A percentile compares a stretch with the other conserved stretches of the same genome.
These are phyloP conservation scores for Philaenus spumarius DNA, from an alignment of 1,140 invertebrate species.

Conservation along the genomic window DNA sequence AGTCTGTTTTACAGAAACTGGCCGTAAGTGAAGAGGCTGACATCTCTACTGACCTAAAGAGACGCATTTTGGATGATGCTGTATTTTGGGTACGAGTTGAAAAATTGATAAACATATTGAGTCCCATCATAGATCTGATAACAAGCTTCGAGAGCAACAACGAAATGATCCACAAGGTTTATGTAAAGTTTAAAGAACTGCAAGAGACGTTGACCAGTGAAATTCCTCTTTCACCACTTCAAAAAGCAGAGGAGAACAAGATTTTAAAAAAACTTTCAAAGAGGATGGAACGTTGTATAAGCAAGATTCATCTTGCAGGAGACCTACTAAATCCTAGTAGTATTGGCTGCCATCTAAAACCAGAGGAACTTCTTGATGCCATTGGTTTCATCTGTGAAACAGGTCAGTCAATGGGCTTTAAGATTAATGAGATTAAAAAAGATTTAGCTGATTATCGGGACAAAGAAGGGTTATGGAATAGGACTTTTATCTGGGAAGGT, in stretches of 20 bases:
- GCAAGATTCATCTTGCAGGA: not conserved
- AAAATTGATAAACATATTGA: slow-evolving; percentile 13
- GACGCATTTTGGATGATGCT: slow-evolving; percentile 13
- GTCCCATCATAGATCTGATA: slow-evolving; percentile 16
- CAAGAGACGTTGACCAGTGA: not conserved
- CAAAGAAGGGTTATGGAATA: slow-evolving; percentile 3
- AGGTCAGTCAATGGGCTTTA: not conserved
- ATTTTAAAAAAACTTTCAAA: not conserved
- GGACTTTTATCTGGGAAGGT: slow-evolving; percentile 7
- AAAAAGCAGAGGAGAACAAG: slow-evolving; percentile 4
- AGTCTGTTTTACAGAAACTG: slow-evolving; percentile 13
- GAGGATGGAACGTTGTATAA: slow-evolving; percentile 2
- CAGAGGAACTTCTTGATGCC: not conserved
- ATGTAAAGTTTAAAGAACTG: slow-evolving; percentile 2
- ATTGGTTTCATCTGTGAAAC: slow-evolving; percentile 10
- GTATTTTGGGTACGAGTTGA: slow-evolving; percentile 17
- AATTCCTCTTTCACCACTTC: slow-evolving; percentile 12
- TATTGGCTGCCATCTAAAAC: not conserved
- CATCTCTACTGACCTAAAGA: not conserved
- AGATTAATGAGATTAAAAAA: not conserved
- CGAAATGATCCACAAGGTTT: slow-evolving; percentile 1
- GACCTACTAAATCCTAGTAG: not conserved
- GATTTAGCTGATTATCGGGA: slow-evolving; percentile 11
- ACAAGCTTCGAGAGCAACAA: slow-evolving; percentile 12
- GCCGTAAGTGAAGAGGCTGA: slow-evolving; percentile 4